Evolutionary conservation across 2,797 vertebrate species (phyloP).

Genomic region (Chaetophractus vellerosus): DNA sequence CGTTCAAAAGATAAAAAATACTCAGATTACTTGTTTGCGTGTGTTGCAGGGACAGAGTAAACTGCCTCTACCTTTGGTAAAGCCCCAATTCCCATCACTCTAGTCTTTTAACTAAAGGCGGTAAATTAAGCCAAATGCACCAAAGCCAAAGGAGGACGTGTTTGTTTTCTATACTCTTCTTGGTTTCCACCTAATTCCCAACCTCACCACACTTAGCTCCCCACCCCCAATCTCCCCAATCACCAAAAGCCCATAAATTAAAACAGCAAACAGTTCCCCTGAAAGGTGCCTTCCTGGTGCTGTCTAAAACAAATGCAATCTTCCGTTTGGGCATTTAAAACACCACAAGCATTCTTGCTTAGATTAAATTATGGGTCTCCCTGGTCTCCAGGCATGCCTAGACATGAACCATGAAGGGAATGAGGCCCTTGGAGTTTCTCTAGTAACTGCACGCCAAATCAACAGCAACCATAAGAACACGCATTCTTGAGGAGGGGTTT

Average conservation of each 20-base stretch:
- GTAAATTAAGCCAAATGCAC: slow-evolving; percentile 62
- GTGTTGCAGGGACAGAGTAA: neutral
- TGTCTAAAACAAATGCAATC: slow-evolving; percentile 76
- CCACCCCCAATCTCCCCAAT: slow-evolving; percentile 27
- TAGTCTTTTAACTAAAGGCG: neutral
- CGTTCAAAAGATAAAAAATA: slow-evolving; percentile 13
- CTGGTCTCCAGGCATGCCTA: slow-evolving; percentile 90
- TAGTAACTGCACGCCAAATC: slow-evolving; percentile 89
- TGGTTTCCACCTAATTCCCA: slow-evolving; percentile 52
- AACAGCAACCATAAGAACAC: slow-evolving; percentile 82
- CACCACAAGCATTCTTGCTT: slow-evolving; percentile 87
- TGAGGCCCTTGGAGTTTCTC: slow-evolving; percentile 87
- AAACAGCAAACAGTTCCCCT: slow-evolving; percentile 70
- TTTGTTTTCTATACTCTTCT: slow-evolving; percentile 56
- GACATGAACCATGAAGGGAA: slow-evolving; percentile 86
- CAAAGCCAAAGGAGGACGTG: neutral
- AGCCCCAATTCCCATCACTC: neutral
- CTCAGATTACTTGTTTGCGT: neutral
- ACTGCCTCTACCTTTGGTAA: slow-evolving; percentile 13
- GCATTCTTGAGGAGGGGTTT: slow-evolving; percentile 65
- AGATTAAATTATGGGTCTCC: slow-evolving; percentile 90
- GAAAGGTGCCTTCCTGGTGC: slow-evolving; percentile 72
- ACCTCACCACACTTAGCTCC: neutral
- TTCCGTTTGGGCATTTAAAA: slow-evolving; percentile 79
- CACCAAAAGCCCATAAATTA: slow-evolving; percentile 68